Conservation (phyloP, 1,140 invertebrate genomes). For the Gonioctena quinquepunctata region DNA sequence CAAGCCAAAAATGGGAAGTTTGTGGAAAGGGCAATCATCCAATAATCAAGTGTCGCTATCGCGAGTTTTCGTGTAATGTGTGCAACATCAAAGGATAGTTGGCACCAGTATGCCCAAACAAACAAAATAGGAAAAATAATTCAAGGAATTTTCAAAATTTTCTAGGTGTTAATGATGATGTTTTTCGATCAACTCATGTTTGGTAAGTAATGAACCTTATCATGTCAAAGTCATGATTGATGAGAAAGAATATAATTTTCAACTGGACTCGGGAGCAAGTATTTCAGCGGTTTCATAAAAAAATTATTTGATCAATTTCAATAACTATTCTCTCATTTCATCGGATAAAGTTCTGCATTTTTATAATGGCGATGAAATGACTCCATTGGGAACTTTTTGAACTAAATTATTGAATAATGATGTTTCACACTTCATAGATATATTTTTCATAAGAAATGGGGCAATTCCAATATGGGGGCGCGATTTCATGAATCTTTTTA, state of each 20-base stretch:
- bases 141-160: slow-evolving; percentile 1
- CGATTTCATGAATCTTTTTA: slow-evolving; percentile 10
- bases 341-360: background rate
- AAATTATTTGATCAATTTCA: background rate
- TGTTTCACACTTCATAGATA: background rate
- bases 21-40: background rate
- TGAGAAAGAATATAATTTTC: background rate
- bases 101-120: background rate
- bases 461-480: background rate
- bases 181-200: too few relatives aligned
- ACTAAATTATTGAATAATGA: background rate
- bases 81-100: background rate
- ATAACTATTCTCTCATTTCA: background rate
- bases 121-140: background rate
- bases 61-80: background rate
- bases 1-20: background rate
- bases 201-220: background rate
- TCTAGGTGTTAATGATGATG: too few relatives aligned
- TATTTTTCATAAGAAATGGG: slow-evolving; percentile 1
- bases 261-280: slow-evolving; percentile 9
- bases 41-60: background rate
- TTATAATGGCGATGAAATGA: slow-evolving; percentile 1
- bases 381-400: background rate
- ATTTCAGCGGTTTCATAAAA: too few relatives aligned
- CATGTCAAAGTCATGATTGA: background rate